Evolutionary conservation across 2,113 vertebrate genomes (phyloP), one percentile per base, ranked within the genome.

Genomic region (Barbus barbus): DNA sequence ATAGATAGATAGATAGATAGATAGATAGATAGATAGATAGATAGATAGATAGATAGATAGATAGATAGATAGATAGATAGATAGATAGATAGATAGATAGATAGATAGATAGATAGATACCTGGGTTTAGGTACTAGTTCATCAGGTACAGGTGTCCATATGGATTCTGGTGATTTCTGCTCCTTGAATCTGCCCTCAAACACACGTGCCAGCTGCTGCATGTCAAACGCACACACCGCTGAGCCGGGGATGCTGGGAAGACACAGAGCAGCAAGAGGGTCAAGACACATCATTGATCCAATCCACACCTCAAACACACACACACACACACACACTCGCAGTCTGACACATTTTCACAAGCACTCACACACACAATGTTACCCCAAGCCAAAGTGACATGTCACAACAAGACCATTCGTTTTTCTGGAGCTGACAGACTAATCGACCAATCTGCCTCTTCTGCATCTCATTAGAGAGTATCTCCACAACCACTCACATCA

Each of bases 181-280:
- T 99, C 97, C 22, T 98, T 96, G 90, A 99, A 99, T 14, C 97
- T 95, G 3, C 98, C 97, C 72, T 97, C 96, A 1, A 99, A 99
- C 87, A 95, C 96, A 0, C 94, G 91, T 0, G 97, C 96, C 91
- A 99, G 94, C 28, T 98, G 96, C 73, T 95, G 92, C 98, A 99
- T 98, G 95, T 99, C 97, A 1, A 99, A 99, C 84, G 96, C 96
- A 9, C 98, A 99, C 84, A 99, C 97, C 0, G 97, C 98, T 0
- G 97, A 99, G 84, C 98, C 97, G 0, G 97, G 97, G 78, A 99
- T 99, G 90, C 98, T 99, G 84, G 0, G 31, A 61, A 83, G 85
- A 24, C 69, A 48, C 31, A 44, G 41, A 86, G 78, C n/a, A 61
- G 44, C 61, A 85, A 78, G 83, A 83, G 58, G 83, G 74, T 87